These are phyloP conservation scores for Coptotermes formosanus DNA, from an alignment of 1,140 invertebrate species.

Conservation along the genomic window DNA sequence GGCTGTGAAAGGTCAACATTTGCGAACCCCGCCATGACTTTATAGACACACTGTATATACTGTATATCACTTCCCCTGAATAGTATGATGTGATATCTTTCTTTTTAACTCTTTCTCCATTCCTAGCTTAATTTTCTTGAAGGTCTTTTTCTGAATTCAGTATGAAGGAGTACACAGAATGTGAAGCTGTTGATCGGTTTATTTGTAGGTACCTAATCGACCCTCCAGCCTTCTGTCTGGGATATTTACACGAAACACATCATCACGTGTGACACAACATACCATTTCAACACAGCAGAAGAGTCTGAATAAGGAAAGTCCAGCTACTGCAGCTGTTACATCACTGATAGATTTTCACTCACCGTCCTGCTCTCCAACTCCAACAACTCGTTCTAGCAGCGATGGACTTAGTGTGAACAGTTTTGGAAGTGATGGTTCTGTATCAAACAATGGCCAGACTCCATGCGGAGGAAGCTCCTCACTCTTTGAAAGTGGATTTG, in stretches of 20 bases:
- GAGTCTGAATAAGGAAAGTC: neutral
- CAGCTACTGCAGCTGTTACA: neutral
- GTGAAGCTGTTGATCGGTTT: neutral
- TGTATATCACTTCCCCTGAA: no score
- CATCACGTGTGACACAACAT: neutral
- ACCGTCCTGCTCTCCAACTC: constrained; percentile 69
- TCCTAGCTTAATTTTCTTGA: no score
- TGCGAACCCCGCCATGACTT: no score
- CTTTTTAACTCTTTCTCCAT: no score
- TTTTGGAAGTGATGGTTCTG: constrained; percentile 64
- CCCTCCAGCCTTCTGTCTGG: constrained; percentile 13
- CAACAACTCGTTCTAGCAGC: constrained; percentile 69
- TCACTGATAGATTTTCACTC: constrained; percentile 60
- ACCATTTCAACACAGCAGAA: neutral
- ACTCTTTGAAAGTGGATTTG: constrained; percentile 63
- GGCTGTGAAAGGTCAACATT: no score
- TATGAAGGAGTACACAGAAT: no score
- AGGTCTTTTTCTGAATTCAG: no score
- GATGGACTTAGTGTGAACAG: constrained; percentile 71
- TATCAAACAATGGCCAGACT: constrained; percentile 46
- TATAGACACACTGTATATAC: no score
- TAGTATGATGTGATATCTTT: no score
- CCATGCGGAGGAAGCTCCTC: constrained; percentile 52
- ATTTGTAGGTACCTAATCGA: neutral
- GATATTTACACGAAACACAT: constrained; percentile 6